Base-by-base conservation (phyloP, 2,113 vertebrate genomes). In the Cygnus buccinator region DNA sequence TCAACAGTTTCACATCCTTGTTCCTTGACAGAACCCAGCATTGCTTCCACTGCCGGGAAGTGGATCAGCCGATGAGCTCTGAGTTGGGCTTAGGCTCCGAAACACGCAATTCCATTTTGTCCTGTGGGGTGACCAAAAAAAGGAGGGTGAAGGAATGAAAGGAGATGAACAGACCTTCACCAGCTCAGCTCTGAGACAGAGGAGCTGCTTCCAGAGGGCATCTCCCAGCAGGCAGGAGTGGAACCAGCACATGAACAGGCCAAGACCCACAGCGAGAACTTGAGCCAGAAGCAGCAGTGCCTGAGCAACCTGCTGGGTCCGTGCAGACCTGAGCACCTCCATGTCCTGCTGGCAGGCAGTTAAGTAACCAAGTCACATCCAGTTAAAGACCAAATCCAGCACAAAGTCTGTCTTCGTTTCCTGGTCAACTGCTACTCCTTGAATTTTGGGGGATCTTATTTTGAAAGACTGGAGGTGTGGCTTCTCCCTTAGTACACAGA, bases 241-340 rank as follows among this genome's bases (percentile, higher is more conserved):
- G 68, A 25, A 31, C 44, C 3, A 0, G 28, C 29, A 13, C 0
- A 0, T 35, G 43, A 71, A 33, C 57, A 54, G 75, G 37, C 70
- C 55, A 37, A 50, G 48, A 57, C 11, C 20, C 58, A 10, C 0
- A 1, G 13, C 26, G 57, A 72, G 58, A 66, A 59, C 29, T 52
- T 28, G 52, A 35, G 63, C 29, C 70, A 76, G 57, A 29, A 66
- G 65, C 12, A 20, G 46, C 33, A 52, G 23, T 39, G 54, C 7
- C 20, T 39, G 59, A 41, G 81, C 33, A 37, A 4, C 52, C 29
- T 1, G 1, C 70, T 35, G 59, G 46, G 25, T 81, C 70, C 39
- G n/a, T 10, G 20, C 46, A 50, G 76, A 62, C 25, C 71, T 68
- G 26, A 28, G 41, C 65, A 31, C 31, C 54, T 62, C 35, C 11